Evolutionary conservation across 2,888 invertebrate genomes (phyloP).

Genomic region (Cabera pusaria): DNA sequence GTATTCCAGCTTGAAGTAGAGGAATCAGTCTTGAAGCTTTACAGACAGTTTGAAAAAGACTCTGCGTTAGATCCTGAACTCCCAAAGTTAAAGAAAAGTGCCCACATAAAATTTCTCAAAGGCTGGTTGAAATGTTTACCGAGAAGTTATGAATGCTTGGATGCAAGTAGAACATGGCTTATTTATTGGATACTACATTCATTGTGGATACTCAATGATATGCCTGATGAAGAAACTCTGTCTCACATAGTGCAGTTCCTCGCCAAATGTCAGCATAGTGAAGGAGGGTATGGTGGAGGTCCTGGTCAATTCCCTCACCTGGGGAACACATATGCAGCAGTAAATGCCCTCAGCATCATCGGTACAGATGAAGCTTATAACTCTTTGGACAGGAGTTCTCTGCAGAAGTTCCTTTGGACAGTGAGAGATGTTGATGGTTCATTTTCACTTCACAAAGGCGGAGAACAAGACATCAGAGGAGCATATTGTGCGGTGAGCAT

Average conservation of each 20-base stretch:
- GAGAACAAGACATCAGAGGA: slow-evolving; percentile 97
- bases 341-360: slow-evolving; percentile 95
- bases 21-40: slow-evolving; percentile 59
- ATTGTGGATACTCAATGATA: slow-evolving; percentile 86
- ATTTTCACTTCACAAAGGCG: slow-evolving; percentile 95
- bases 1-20: slow-evolving; percentile 71
- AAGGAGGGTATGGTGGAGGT: slow-evolving; percentile 97
- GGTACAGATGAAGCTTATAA: slow-evolving; percentile 93
- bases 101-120: slow-evolving; percentile 86
- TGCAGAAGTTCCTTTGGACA: slow-evolving; percentile 90
- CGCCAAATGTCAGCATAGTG: slow-evolving; percentile 87
- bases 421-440: slow-evolving; percentile 94
- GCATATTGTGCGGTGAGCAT: slow-evolving; percentile 98
- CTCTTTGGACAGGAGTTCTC: slow-evolving; percentile 90
- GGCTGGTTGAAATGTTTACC: slow-evolving; percentile 87
- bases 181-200: slow-evolving; percentile 98
- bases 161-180: slow-evolving; percentile 98
- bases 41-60: slow-evolving; percentile 66
- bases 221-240: slow-evolving; percentile 69
- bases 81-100: slow-evolving; percentile 84
- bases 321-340: slow-evolving; percentile 98
- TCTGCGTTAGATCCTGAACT: slow-evolving; percentile 77
- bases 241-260: slow-evolving; percentile 67
- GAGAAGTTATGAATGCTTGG: slow-evolving; percentile 90
- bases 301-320: slow-evolving; percentile 96